Evolutionary conservation across 2,888 invertebrate genomes (phyloP), one percentile per base, ranked within the genome.

Genomic region (Leucoptera coffeella): DNA sequence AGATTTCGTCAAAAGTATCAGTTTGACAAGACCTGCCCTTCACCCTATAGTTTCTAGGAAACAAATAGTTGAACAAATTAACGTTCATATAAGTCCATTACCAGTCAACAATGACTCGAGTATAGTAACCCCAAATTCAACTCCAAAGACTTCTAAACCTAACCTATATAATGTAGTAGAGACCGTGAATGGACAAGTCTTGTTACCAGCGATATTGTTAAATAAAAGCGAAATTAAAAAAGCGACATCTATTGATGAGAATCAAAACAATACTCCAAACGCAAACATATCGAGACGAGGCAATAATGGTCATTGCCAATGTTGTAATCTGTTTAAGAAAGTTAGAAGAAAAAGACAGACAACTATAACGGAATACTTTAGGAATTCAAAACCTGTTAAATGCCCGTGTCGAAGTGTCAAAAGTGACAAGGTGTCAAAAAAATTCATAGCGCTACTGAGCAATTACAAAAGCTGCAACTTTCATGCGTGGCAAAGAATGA

Each of bases 311-410:
- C 67, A 65, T 28, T 69, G 69, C 17, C 33, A 38, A 2, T 69
- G 67, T 29, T 69, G 69, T 34, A 8, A 42, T 0, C 15, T 51
- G 5, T 20, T 65, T 2, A 49, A 45, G 28, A 53, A 38, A 15
- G 52, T 60, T 15, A 41, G 41, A 5, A 58, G 45, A 29, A 9
- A 29, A 2, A 41, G 38, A 30, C 64, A 61, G 20, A 45, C 44
- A 0, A 15, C 32, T 1, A 60, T 69, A 11, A 54, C 49, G 0
- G 64, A 67, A 20, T 69, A 42, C 35, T 60, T 65, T 27, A 44
- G 12, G n/a, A 30, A 29, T 4, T 32, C 27, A 2, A 34, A 20
- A 1, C 28, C 27, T 6, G 9, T 10, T 4, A 27, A 22, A 19
- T 65, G 65, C 34, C 42, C 43, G 10, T 67, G 67, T 34, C 50